A percentile compares a stretch with the other conserved stretches of the same genome.
Conservation (phyloP, 2,797 vertebrate species). For the Macrochelys suwanniensis region DNA sequence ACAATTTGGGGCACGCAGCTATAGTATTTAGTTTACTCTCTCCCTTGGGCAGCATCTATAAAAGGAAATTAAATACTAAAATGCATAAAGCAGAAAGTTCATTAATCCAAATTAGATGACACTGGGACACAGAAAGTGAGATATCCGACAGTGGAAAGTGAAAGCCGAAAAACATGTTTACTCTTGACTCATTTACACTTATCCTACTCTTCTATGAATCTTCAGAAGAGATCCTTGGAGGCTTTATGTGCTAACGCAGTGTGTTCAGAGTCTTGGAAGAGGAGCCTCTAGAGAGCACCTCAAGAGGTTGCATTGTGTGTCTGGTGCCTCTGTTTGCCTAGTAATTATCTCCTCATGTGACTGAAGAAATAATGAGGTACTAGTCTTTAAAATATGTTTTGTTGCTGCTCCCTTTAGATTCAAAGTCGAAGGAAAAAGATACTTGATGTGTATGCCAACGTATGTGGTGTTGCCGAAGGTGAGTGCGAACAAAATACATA, state of each 20-base stretch:
- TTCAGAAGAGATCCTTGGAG: neutral
- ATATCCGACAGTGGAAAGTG: neutral
- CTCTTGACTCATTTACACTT: neutral
- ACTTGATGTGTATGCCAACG: slow-evolving; percentile 92
- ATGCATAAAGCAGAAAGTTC: slow-evolving; percentile 4
- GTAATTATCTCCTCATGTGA: slow-evolving; percentile 10
- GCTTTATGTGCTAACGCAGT: neutral
- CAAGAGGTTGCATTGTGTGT: neutral
- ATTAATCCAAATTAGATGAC: neutral
- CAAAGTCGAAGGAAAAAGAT: slow-evolving; percentile 98
- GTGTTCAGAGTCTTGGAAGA: neutral
- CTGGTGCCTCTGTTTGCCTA: neutral
- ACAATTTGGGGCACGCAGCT: neutral
- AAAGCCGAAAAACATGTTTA: slow-evolving; percentile 11
- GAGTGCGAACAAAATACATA: slow-evolving; percentile 51
- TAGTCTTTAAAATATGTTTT: slow-evolving; percentile 22
- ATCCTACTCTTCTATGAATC: neutral
- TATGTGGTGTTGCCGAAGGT: slow-evolving; percentile 95
- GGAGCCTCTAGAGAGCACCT: neutral
- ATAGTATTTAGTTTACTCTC: neutral
- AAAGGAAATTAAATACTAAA: neutral
- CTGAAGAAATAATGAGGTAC: slow-evolving; percentile 34
- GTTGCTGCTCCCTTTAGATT: slow-evolving; percentile 78
- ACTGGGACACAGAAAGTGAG: neutral
- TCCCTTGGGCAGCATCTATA: neutral